phyloP scores from a whole-genome alignment of 2,113 vertebrate species.

The Chamaetylas fuelleborni region DNA sequence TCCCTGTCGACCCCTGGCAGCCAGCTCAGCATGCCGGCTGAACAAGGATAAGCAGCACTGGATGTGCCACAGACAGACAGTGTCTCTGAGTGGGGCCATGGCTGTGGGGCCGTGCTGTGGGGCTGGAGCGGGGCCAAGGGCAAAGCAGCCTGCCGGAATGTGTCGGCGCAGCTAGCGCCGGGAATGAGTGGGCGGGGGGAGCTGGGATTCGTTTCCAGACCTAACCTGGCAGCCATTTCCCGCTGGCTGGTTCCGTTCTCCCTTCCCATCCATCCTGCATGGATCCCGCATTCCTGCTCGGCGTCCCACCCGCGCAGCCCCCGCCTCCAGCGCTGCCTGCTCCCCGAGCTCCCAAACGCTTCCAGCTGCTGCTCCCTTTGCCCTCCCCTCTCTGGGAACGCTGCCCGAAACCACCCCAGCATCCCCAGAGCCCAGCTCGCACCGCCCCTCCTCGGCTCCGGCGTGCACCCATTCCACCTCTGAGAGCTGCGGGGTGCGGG shows the following conservation, averaged over 20 bases:
- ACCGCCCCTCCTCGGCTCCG: neutral
- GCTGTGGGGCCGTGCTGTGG: neutral
- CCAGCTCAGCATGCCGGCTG: accelerated
- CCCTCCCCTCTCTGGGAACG: neutral
- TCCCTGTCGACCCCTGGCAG: neutral
- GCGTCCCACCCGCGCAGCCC: neutral
- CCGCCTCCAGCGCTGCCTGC: neutral
- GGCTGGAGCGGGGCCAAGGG: neutral
- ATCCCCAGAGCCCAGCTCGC: neutral
- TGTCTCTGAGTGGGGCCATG: neutral
- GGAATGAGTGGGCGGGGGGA: neutral
- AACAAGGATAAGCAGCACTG: neutral
- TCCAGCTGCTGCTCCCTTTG: neutral
- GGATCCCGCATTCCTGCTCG: neutral
- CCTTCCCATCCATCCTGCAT: neutral
- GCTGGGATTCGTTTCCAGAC: neutral
- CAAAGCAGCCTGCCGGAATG: neutral
- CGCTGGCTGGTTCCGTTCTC: neutral
- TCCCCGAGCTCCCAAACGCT: neutral
- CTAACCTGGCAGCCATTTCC: neutral
- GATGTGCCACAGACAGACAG: neutral
- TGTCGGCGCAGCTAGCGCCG: neutral
- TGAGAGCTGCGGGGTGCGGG: neutral
- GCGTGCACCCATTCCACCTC: neutral
- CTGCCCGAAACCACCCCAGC: neutral